Percentiles rank a stretch among this genome's conserved stretches.
Evolutionary conservation across 2,888 invertebrate genomes (phyloP).

Genomic region (Carpatolechia fugitivella): DNA sequence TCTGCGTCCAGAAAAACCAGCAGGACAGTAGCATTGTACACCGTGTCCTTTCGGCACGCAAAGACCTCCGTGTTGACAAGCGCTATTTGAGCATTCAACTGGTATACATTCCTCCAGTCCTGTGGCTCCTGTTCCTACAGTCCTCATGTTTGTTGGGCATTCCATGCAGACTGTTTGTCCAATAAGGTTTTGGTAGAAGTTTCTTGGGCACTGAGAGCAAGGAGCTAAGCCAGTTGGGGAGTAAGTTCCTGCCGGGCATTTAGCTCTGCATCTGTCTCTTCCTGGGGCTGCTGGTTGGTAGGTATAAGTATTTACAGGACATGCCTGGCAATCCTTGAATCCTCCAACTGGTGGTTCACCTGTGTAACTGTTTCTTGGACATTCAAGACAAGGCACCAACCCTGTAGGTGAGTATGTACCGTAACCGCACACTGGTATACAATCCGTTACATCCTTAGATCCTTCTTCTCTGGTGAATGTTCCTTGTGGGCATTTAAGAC

Average conservation of each 20-base stretch:
- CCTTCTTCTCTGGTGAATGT: slow-evolving; percentile 95
- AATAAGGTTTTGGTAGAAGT: slow-evolving; percentile 92
- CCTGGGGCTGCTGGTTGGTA: slow-evolving; percentile 94
- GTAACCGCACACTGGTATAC: slow-evolving; percentile 96
- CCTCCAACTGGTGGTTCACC: slow-evolving; percentile 93
- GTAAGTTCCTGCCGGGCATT: slow-evolving; percentile 94
- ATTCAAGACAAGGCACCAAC: slow-evolving; percentile 94
- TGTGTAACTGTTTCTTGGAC: slow-evolving; percentile 94
- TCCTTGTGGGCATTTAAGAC: slow-evolving; percentile 93
- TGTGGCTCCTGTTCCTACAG: slow-evolving; percentile 87
- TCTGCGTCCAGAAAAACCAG: slow-evolving; percentile 94
- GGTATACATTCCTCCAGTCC: slow-evolving; percentile 92
- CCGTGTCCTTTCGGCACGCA: slow-evolving; percentile 94
- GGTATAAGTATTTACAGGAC: slow-evolving; percentile 93
- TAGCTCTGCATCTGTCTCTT: slow-evolving; percentile 89
- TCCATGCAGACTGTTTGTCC: slow-evolving; percentile 93
- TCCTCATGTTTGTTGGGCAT: slow-evolving; percentile 94
- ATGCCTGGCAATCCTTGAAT: slow-evolving; percentile 95
- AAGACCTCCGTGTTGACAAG: slow-evolving; percentile 94
- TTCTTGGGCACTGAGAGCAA: slow-evolving; percentile 94
- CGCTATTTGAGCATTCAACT: slow-evolving; percentile 91
- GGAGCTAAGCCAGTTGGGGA: slow-evolving; percentile 96
- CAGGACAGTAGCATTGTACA: slow-evolving; percentile 95
- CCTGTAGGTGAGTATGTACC: slow-evolving; percentile 98
- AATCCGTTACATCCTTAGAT: slow-evolving; percentile 91